These are phyloP conservation scores for Himantopus leucocephalus DNA, from an alignment of 2,113 vertebrate species.

Conservation along the genomic window DNA sequence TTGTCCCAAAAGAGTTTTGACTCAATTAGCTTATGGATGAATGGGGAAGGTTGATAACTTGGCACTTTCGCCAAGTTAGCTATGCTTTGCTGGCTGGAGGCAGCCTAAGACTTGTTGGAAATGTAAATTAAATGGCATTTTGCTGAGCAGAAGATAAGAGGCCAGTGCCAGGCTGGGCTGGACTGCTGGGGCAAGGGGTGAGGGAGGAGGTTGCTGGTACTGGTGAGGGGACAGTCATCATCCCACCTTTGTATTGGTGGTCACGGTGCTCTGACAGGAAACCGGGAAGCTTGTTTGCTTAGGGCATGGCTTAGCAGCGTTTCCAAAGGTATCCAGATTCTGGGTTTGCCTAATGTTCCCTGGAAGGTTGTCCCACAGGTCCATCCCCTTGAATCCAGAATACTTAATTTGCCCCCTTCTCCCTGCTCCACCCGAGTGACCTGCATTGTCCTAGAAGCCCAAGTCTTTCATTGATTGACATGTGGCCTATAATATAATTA, in stretches of 20 bases:
- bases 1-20: not conserved
- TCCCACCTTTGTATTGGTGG: not conserved
- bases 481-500: not conserved
- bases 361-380: not conserved
- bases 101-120: not conserved
- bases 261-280: not conserved
- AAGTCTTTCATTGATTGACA: not conserved
- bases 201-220: not conserved
- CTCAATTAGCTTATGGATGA: not conserved
- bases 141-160: not conserved
- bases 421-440: not conserved
- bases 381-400: not conserved
- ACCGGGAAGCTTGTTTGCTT: fast-evolving
- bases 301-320: not conserved
- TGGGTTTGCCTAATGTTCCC: not conserved
- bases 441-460: not conserved
- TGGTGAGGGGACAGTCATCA: fast-evolving
- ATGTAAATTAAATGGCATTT: not conserved
- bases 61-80: not conserved
- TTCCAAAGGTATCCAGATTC: not conserved
- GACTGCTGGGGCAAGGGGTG: not conserved
- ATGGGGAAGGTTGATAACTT: not conserved
- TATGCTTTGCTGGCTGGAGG: not conserved
- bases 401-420: not conserved
- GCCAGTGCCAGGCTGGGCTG: not conserved